Evolutionary conservation across 2,888 invertebrate species (phyloP), one percentile per base, ranked within the genome.

Genomic region (Phymatocera aterrima): DNA sequence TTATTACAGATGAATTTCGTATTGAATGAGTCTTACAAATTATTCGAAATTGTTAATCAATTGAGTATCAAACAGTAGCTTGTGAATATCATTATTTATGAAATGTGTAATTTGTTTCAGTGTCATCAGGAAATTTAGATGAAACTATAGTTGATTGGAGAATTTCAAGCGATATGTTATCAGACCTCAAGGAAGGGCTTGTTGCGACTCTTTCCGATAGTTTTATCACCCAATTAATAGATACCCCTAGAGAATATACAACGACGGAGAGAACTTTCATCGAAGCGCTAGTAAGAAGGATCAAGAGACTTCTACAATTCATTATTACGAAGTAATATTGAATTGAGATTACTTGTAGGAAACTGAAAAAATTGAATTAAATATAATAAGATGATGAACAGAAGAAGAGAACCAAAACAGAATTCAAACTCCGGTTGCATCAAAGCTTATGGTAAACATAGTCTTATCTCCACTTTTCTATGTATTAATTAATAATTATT

Each of bases 231-330:
- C 95, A 95, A 84, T 91, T 97, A 12, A 89, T 96, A 70, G 94
- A 94, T 77, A 94, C 94, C 0, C 93, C 93, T 79, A 94, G 94
- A 93, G 94, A 93, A 85, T 93, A 94, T 83, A 92, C 94, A 10
- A 91, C 93, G 8, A 91, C 93, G 2, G 94, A 96, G 83, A 94
- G 93, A 84, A 93, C 93, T 68, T 96, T 96, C 89, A 92, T 95
- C 31, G 95, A 95, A 88, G 94, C 95, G 0, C 91, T 97, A 8
- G 89, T 97, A 75, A 94, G 96, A 82, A 94, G 96, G 88, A 95
- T 96, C 83, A 96, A 96, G 90, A 93, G 94, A 80, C 93, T 96
- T 85, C 93, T 96, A 82, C 96, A 96, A 90, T 96, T 96, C 91
- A 95, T 95, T 57, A 93, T 94, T 81, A 91, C 93, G 54, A 92